A percentile compares a stretch with the other conserved stretches of the same genome.
phyloP scores from a whole-genome alignment of 2,113 vertebrate genomes.

The Alligator sinensis region DNA sequence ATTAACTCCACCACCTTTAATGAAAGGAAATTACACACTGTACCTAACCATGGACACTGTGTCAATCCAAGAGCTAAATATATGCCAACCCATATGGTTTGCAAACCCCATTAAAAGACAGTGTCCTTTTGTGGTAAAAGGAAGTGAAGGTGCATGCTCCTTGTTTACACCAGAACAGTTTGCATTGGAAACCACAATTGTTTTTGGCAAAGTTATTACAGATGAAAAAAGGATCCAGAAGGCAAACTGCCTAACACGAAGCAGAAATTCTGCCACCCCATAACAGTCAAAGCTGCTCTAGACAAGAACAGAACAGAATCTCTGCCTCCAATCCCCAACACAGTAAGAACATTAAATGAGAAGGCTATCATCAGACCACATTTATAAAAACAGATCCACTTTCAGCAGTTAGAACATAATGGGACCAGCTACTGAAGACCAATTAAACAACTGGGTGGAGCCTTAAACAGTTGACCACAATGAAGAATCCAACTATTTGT shows the following conservation, averaged over 20 bases:
- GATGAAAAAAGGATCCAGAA: neutral
- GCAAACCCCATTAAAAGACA: neutral
- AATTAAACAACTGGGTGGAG: neutral
- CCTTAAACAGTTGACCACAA: neutral
- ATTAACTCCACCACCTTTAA: neutral
- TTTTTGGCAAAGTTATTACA: neutral
- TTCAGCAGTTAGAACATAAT: neutral
- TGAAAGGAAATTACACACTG: neutral
- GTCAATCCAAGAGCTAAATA: neutral
- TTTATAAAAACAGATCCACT: neutral
- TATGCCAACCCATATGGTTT: neutral
- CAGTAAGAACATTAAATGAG: neutral
- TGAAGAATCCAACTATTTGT: neutral
- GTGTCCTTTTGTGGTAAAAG: neutral
- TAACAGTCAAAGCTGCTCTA: neutral
- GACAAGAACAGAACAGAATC: neutral
- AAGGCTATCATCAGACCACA: neutral
- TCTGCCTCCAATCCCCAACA: neutral
- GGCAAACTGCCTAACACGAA: fast-evolving
- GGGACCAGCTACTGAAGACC: neutral
- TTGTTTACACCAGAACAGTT: neutral
- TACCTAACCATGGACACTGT: neutral
- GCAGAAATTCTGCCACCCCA: neutral
- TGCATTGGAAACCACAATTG: neutral
- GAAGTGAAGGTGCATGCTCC: neutral